Conservation (phyloP, 2,113 vertebrate genomes). For the Elgaria multicarinata region DNA sequence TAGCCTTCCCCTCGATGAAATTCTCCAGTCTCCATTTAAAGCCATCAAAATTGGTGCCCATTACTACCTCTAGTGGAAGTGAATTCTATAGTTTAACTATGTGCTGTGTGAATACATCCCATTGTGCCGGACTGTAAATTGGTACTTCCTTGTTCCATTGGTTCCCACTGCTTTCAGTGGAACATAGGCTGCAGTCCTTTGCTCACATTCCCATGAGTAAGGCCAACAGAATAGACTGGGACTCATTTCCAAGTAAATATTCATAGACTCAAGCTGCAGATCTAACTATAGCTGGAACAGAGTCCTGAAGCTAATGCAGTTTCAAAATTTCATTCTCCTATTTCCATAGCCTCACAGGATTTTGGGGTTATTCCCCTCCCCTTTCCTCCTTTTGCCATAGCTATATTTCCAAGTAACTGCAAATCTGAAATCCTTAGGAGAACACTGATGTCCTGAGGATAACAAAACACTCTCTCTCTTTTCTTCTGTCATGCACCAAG, state of each 20-base stretch:
- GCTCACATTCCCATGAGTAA: not conserved
- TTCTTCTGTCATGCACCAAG: not conserved
- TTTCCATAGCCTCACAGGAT: not conserved
- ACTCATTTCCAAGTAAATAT: not conserved
- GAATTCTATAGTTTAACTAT: no score
- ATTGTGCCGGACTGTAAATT: no score
- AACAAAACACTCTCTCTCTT: not conserved
- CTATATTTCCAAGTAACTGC: not conserved
- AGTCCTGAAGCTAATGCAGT: not conserved
- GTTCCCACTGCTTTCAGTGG: not conserved
- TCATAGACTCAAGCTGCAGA: not conserved
- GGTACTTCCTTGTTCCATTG: not conserved
- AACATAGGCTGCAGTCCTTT: not conserved
- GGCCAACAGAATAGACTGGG: not conserved
- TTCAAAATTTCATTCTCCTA: not conserved
- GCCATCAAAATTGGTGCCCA: no score
- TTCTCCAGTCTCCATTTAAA: no score
- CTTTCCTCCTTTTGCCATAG: not conserved
- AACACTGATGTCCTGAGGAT: accelerated
- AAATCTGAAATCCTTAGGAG: not conserved
- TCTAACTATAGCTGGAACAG: not conserved
- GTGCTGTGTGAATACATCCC: no score
- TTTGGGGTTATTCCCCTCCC: not conserved
- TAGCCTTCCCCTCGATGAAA: no score
- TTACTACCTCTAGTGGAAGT: no score